Conservation (phyloP, 2,888 invertebrate species). For the Diloba caeruleocephala region DNA sequence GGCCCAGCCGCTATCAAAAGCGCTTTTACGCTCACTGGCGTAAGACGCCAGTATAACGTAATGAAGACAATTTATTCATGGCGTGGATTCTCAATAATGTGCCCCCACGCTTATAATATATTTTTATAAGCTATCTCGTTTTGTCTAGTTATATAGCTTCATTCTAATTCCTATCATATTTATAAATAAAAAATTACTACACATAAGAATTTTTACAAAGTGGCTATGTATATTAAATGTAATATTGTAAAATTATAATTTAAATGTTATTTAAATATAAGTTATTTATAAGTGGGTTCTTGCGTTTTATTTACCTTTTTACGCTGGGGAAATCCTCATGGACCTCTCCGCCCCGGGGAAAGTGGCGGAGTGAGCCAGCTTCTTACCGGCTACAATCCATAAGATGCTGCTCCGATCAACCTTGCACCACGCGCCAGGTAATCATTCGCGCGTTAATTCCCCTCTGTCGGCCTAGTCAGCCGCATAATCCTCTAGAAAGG, state of each 20-base stretch:
- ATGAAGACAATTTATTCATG: no score
- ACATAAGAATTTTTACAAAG: conserved; percentile 77
- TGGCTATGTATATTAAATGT: conserved; percentile 83
- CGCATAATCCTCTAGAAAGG: no score
- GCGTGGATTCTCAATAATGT: conserved; percentile 46
- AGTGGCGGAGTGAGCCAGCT: no score
- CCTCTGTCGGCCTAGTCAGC: no score
- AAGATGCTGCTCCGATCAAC: no score
- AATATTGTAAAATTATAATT: conserved; percentile 80
- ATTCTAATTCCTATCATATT: conserved; percentile 59
- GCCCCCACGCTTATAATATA: conserved; percentile 70
- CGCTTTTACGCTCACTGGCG: conserved; percentile 33
- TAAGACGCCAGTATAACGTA: conserved; percentile 48
- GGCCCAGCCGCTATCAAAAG: conserved; percentile 9
- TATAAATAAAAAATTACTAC: conserved; percentile 61
- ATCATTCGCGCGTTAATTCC: no score
- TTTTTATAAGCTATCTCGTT: conserved; percentile 74
- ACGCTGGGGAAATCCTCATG: no score
- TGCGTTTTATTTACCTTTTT: conserved; percentile 63
- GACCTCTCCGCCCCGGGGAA: no score
- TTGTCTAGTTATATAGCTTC: conserved; percentile 62
- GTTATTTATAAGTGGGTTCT: conserved; percentile 77
- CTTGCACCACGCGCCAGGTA: no score
- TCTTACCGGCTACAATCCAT: no score
- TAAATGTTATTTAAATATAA: conserved; percentile 82